These are phyloP conservation scores for Chiloscyllium punctatum DNA, from an alignment of 2,797 vertebrate genomes.

Conservation along the genomic window DNA sequence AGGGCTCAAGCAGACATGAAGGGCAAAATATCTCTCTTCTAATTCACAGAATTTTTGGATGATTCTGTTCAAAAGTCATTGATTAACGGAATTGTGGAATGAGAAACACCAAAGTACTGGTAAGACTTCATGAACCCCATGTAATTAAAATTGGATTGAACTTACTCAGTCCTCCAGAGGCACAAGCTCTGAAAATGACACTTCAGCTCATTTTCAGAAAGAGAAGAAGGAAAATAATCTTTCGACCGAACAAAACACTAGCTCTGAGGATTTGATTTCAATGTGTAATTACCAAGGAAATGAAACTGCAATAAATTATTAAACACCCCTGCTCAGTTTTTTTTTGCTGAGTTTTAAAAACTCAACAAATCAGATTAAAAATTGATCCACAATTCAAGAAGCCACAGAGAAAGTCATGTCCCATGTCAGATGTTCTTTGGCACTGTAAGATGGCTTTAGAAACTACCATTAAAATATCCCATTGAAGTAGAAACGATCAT, in stretches of 20 bases:
- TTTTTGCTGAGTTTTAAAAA: conserved; percentile 33
- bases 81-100: background rate
- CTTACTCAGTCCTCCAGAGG: background rate
- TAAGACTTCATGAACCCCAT: background rate
- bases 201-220: conserved; percentile 11
- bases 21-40: background rate
- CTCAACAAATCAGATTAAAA: conserved; percentile 12
- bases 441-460: background rate
- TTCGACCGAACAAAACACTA: background rate
- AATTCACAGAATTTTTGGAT: background rate
- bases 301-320: background rate
- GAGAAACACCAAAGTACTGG: background rate
- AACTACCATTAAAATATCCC: background rate
- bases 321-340: background rate
- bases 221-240: background rate
- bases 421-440: background rate
- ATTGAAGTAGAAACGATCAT: background rate
- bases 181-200: background rate
- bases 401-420: background rate
- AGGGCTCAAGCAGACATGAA: background rate
- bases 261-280: background rate
- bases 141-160: background rate
- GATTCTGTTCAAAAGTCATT: background rate
- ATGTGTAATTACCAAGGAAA: conserved; percentile 2
- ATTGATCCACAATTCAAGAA: background rate